Percentiles rank a stretch among this genome's conserved stretches.
Evolutionary conservation across 2,113 vertebrate genomes (phyloP).

Genomic region (Seriola dumerili): DNA sequence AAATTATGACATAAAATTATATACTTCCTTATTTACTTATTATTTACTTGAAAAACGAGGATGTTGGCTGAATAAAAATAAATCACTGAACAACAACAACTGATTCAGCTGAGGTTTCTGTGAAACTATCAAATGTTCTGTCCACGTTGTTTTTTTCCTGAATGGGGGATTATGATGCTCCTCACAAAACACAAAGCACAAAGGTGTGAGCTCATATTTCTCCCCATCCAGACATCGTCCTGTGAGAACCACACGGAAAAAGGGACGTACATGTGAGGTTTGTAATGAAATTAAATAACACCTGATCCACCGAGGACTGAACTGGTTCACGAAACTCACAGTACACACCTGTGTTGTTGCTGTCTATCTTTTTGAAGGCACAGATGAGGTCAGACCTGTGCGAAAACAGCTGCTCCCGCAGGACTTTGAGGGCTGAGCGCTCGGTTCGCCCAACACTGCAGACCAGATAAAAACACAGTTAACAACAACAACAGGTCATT

Average conservation of each 20-base stretch:
- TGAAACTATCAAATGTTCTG: constrained; percentile 54
- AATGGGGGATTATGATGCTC: constrained; percentile 20
- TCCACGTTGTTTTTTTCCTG: constrained; percentile 6
- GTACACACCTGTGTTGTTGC: constrained; percentile 78
- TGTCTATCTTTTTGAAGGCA: constrained; percentile 82
- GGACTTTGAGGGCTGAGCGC: constrained; percentile 83
- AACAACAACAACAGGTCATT: background rate
- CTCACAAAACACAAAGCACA: constrained; percentile 45
- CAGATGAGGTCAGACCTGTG: constrained; percentile 85
- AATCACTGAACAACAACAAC: background rate
- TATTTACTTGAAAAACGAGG: background rate
- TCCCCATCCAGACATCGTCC: background rate
- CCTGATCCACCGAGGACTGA: background rate
- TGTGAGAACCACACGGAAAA: background rate
- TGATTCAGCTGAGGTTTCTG: constrained; percentile 47
- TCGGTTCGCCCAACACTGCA: constrained; percentile 81
- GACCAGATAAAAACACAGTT: background rate
- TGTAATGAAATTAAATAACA: constrained; percentile 10
- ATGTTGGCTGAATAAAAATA: background rate
- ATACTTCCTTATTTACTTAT: background rate
- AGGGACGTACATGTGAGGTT: background rate
- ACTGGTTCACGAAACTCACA: constrained; percentile 9
- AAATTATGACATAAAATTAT: background rate
- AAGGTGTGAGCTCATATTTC: constrained; percentile 56
- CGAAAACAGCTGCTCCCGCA: constrained; percentile 85